Base-by-base conservation (phyloP, 1,140 invertebrate genomes). In the Brachionus angularis region DNA sequence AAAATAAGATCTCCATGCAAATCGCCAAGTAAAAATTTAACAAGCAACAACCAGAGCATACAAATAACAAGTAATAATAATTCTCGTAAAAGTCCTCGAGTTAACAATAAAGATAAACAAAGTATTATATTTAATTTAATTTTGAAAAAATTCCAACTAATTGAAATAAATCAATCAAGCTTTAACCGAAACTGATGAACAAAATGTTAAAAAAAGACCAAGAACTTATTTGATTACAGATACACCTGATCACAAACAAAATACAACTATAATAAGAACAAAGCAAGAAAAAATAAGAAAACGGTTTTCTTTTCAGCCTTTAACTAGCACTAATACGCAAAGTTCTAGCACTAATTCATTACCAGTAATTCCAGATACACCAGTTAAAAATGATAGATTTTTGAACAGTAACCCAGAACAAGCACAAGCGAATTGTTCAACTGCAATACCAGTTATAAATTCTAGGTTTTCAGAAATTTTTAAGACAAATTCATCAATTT, bases 221-320 rank as follows among this genome's bases (percentile, higher is more conserved):
- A 36, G 53, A 18, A 47, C 42, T 27, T 67, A 67, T 31, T 47
- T 67, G 25, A 67, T 67, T 47, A 47, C 62, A 23, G 62, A 67
- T 36, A 67, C 62, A n/a, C 62, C 62, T 29, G 62, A 67, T 27
- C 62, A 67, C 31, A 67, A 67, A 36, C 62, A 67, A 50, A 67
- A 67, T 3, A 50, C 62, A 47, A 67, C 62, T 23, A 47, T 67
- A n/a, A 67, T 67, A 18, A 16, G 42, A 31, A 67, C 62, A 4
- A 46, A 50, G 36, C 62, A 67, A 29, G 62, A 67, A 50, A 46
- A 50, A 47, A 47, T 67, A 23, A 23, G 62, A 14, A 46, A 50
- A 36, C 1, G 62, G 10, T 67, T 67, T 27, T 67, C 62, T 12
- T 67, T 67, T 47, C 62, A 67, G 18, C 62, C 42, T 18, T 67